Evolutionary conservation across 2,888 invertebrate genomes (phyloP).

Genomic region (Lottia scabra): DNA sequence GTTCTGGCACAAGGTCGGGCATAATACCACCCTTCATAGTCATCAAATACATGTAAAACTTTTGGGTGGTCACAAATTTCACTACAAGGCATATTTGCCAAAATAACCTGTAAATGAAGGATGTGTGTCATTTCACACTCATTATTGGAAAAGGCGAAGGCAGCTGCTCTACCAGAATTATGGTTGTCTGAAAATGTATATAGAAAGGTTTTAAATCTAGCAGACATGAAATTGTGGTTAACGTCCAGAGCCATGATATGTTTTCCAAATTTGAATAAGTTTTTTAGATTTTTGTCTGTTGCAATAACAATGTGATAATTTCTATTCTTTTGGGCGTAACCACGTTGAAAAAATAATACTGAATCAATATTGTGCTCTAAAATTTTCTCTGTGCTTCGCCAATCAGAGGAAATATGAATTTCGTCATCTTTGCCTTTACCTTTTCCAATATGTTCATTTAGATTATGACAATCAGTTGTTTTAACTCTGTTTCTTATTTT

Average conservation of each 20-base stretch:
- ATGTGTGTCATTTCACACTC: background rate
- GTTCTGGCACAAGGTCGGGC: background rate
- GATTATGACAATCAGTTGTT: background rate
- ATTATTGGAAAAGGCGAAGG: background rate
- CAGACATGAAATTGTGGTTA: background rate
- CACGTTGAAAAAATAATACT: background rate
- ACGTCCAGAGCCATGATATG: background rate
- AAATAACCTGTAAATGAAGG: background rate
- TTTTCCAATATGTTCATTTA: background rate
- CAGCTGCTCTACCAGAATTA: background rate
- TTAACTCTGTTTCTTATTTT: background rate
- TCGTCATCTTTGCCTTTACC: background rate
- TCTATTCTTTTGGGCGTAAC: background rate
- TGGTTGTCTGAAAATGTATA: background rate
- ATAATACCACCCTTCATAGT: background rate
- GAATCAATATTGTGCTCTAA: background rate
- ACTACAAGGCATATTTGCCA: background rate
- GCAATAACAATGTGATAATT: background rate
- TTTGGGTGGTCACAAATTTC: background rate
- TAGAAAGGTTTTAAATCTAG: background rate
- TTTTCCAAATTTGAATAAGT: background rate
- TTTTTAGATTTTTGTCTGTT: background rate
- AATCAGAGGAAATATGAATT: background rate
- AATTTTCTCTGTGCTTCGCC: background rate
- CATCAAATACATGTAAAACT: background rate